A percentile compares a stretch with the other conserved stretches of the same genome.
Evolutionary conservation across 1,140 invertebrate species (phyloP).

Genomic region (Eufriesea mexicana): DNA sequence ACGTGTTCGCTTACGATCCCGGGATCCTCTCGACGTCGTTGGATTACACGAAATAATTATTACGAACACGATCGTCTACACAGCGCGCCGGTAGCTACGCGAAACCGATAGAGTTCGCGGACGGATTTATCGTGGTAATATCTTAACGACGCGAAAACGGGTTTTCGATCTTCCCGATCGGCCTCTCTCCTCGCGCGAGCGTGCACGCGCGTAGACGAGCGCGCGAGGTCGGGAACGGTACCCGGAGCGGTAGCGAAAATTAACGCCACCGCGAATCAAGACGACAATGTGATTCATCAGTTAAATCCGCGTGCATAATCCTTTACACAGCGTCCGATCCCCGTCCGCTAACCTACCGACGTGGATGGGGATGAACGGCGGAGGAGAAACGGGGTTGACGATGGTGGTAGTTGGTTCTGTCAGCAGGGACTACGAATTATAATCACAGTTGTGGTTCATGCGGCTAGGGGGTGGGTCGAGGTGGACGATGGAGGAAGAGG

Average conservation of each 20-base stretch:
- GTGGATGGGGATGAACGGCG: conserved; percentile 32
- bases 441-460: conserved; percentile 82
- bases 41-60: conserved; percentile 2
- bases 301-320: conserved; percentile 83
- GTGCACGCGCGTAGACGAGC: background rate
- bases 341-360: conserved; percentile 48
- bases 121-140: conserved; percentile 4
- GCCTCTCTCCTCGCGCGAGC: background rate
- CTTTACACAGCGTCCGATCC: conserved; percentile 77
- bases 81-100: background rate
- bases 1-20: conserved; percentile 14
- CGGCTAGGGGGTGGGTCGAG: conserved; percentile 33
- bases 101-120: background rate
- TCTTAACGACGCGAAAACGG: background rate
- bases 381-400: conserved; percentile 53
- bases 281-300: conserved; percentile 84
- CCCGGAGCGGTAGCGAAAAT: conserved; percentile 72
- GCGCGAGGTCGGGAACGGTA: conserved; percentile 14
- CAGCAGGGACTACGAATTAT: conserved; percentile 79
- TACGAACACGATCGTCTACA: background rate
- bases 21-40: background rate
- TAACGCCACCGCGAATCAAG: conserved; percentile 82
- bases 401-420: conserved; percentile 65
- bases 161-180: background rate
- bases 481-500: conserved; percentile 39